These are phyloP conservation scores for Petrolisthes cinctipes DNA, from an alignment of 2,888 invertebrate genomes.

Conservation along the genomic window DNA sequence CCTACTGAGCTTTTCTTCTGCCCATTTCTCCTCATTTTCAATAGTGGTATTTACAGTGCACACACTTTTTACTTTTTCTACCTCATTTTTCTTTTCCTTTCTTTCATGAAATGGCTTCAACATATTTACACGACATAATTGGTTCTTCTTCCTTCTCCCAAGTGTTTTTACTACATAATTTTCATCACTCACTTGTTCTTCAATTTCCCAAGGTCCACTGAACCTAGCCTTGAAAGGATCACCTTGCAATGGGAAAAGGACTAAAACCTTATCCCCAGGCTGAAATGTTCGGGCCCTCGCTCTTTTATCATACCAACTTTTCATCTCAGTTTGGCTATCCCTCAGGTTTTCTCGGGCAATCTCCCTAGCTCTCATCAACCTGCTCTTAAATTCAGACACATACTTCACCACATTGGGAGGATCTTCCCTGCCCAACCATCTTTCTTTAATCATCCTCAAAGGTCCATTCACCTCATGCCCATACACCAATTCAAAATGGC, in stretches of 20 bases:
- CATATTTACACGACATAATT: conserved; percentile 23
- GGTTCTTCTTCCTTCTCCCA: background rate
- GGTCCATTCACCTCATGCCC: background rate
- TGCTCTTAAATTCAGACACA: background rate
- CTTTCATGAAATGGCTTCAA: conserved; percentile 13
- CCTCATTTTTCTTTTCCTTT: background rate
- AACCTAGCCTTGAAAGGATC: background rate
- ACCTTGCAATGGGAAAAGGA: conserved; percentile 4
- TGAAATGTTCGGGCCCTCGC: background rate
- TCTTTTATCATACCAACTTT: background rate
- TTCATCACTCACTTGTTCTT: background rate
- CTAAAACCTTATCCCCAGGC: background rate
- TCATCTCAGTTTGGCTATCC: background rate
- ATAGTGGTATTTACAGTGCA: background rate
- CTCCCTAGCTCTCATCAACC: conserved; percentile 7
- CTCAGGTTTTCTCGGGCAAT: background rate
- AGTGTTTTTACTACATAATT: conserved; percentile 17
- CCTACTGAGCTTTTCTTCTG: background rate
- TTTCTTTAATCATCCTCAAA: background rate
- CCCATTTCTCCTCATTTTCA: background rate
- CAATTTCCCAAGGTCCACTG: conserved; percentile 5
- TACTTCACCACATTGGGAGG: background rate
- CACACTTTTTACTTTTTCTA: background rate
- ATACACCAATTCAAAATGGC: background rate
- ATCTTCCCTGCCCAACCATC: background rate